Conservation (phyloP, 1,140 invertebrate genomes). For the Andricus grossulariae region DNA sequence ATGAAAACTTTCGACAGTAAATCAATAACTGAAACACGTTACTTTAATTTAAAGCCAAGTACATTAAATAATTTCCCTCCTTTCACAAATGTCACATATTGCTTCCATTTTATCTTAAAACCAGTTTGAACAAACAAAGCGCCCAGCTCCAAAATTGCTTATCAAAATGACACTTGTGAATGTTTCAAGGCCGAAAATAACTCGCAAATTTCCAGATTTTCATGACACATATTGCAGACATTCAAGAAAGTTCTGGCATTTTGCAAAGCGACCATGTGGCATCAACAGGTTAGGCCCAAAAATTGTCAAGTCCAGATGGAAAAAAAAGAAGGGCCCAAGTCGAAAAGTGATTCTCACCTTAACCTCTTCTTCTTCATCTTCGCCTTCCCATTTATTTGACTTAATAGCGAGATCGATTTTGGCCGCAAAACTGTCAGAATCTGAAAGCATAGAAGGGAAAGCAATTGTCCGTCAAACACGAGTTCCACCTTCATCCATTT, state of each 20-base stretch:
- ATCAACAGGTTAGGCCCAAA: conserved; percentile 53
- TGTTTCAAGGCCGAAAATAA: not conserved
- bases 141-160: no score
- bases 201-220: not conserved
- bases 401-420: conserved; percentile 68
- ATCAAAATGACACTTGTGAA: no score
- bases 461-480: not conserved
- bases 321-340: not conserved
- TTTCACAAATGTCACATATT: no score
- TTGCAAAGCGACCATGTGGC: conserved; percentile 56
- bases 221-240: conserved; percentile 7
- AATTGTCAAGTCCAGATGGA: conserved; percentile 7
- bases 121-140: no score
- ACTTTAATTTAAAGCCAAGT: no score
- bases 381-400: conserved; percentile 90
- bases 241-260: conserved; percentile 26
- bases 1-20: no score
- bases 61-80: no score
- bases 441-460: conserved; percentile 50
- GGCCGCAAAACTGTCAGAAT: conserved; percentile 68
- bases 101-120: no score
- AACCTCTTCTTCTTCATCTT: conserved; percentile 88
- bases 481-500: not conserved
- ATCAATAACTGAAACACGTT: no score
- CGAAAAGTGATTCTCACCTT: conserved; percentile 79